Conservation (phyloP, 2,888 invertebrate species). For the Monopis laevigella region DNA sequence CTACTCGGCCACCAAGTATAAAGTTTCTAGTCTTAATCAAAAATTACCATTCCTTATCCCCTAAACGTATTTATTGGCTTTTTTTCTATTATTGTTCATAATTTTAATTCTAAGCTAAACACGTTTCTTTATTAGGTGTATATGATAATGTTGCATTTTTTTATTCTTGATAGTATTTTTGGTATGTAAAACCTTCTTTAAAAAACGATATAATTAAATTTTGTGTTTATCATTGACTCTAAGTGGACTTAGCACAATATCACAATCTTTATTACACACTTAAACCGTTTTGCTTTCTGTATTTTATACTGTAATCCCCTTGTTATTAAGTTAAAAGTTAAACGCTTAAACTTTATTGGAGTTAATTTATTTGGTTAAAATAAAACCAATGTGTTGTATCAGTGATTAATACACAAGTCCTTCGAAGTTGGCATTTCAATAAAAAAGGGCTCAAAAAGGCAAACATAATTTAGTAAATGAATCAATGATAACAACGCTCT, state of each 20-base stretch:
- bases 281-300: not conserved
- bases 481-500: too few species aligned
- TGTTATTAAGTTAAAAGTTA: not conserved
- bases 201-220: conserved; percentile 55
- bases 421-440: not conserved
- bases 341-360: not conserved
- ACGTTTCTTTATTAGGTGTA: too few species aligned
- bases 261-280: not conserved
- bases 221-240: conserved; percentile 39
- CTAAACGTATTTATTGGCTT: too few species aligned
- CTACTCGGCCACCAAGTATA: too few species aligned
- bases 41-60: too few species aligned
- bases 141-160: too few species aligned
- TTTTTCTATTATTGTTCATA: too few species aligned
- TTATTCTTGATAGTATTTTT: too few species aligned
- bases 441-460: conserved; percentile 1
- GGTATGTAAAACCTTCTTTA: too few species aligned
- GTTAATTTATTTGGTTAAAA: too few species aligned
- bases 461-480: not conserved
- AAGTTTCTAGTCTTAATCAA: too few species aligned
- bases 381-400: not conserved
- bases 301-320: not conserved
- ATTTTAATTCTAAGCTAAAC: too few species aligned
- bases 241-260: conserved; percentile 36
- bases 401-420: not conserved